Conservation (phyloP, 2,113 vertebrate species). For the Cinclus cinclus region DNA sequence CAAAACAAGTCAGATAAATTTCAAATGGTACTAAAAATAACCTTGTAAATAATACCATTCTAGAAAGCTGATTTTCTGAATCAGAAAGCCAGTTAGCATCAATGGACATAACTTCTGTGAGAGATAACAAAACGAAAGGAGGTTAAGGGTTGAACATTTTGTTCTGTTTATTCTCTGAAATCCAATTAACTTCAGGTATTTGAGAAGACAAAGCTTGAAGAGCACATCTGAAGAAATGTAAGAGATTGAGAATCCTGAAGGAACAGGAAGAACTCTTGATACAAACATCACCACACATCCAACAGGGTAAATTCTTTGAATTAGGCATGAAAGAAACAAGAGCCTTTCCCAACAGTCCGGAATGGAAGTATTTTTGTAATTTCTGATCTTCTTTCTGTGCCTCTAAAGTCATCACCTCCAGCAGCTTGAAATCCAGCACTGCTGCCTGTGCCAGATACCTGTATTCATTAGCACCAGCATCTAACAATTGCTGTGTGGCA, state of each 20-base stretch:
- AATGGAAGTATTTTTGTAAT: constrained; percentile 18
- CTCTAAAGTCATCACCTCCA: constrained; percentile 54
- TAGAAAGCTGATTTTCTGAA: constrained; percentile 33
- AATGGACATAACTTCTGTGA: constrained; percentile 30
- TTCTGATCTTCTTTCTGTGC: constrained; percentile 51
- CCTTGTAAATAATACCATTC: neutral
- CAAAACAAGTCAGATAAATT: constrained; percentile 46
- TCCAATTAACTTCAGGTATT: constrained; percentile 64
- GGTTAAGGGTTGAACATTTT: constrained; percentile 62
- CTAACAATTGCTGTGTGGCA: neutral
- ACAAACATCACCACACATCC: constrained; percentile 35
- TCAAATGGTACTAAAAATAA: constrained; percentile 46
- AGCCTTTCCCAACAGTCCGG: neutral
- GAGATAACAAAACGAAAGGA: constrained; percentile 12
- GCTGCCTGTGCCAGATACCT: neutral
- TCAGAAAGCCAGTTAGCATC: constrained; percentile 30
- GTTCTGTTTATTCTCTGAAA: constrained; percentile 64
- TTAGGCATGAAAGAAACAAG: constrained; percentile 52
- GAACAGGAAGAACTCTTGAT: constrained; percentile 58
- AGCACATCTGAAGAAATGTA: constrained; percentile 34
- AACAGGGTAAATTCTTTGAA: constrained; percentile 52
- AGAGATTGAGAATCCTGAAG: constrained; percentile 25
- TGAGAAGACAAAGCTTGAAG: constrained; percentile 58
- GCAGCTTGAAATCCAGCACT: constrained; percentile 11
- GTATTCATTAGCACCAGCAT: neutral